Percentiles rank a stretch among this genome's conserved stretches.
Conservation (phyloP, 2,113 vertebrate species). For the Pelvicachromis taeniatus region DNA sequence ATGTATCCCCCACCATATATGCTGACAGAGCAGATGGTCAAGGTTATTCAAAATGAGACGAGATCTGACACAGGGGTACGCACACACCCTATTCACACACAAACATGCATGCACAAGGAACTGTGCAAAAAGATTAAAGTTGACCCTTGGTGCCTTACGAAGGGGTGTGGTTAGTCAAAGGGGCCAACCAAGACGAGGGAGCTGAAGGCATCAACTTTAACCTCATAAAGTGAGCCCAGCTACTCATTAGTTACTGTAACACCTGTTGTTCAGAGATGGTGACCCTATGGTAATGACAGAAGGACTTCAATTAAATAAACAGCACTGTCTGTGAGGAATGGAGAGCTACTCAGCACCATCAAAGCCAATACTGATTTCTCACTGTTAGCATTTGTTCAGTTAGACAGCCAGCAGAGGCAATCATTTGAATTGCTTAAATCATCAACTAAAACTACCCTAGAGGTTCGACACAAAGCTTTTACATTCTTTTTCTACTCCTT, state of each 20-base stretch:
- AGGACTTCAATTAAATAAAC: constrained; percentile 68
- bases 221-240: constrained; percentile 72
- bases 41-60: constrained; percentile 43
- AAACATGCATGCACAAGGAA: not conserved
- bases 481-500: not conserved
- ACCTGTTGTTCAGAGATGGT: constrained; percentile 69
- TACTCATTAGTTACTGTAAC: constrained; percentile 78
- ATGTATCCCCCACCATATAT: not conserved
- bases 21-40: constrained; percentile 25
- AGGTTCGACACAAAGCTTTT: not conserved
- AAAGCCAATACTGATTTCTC: constrained; percentile 35
- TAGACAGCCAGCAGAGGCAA: not conserved
- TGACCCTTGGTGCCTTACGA: constrained; percentile 57
- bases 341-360: constrained; percentile 19
- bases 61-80: not conserved
- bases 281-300: constrained; percentile 73
- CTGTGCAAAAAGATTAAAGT: constrained; percentile 44
- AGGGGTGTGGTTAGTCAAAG: constrained; percentile 37
- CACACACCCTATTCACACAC: not conserved
- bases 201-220: constrained; percentile 72
- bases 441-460: not conserved
- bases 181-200: constrained; percentile 30
- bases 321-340: constrained; percentile 62
- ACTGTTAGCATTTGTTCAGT: constrained; percentile 21
- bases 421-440: constrained; percentile 17